Conservation (phyloP, 2,888 invertebrate species). For the Apodemia zela region DNA sequence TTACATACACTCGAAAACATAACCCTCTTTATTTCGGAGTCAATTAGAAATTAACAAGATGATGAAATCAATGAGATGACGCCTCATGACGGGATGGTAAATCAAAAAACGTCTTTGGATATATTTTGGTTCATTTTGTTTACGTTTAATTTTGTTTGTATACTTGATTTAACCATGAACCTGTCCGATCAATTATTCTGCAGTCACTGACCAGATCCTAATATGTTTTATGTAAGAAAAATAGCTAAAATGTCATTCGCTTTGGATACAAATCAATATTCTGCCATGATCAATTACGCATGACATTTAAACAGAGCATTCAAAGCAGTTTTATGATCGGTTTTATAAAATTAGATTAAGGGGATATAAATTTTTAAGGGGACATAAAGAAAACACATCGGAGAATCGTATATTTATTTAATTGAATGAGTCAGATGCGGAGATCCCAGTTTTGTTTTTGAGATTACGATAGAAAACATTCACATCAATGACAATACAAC, state of each 20-base stretch:
- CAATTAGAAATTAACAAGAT: too few species aligned
- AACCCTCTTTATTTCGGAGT: too few species aligned
- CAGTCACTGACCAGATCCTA: too few species aligned
- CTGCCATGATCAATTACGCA: neutral
- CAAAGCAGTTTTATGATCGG: neutral
- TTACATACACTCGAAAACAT: too few species aligned
- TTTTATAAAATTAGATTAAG: neutral
- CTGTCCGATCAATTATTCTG: too few species aligned
- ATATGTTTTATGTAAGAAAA: neutral
- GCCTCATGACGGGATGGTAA: too few species aligned
- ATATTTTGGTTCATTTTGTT: too few species aligned
- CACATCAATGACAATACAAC: conserved; percentile 17
- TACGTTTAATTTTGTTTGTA: too few species aligned
- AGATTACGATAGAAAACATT: neutral
- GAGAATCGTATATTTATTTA: conserved; percentile 18
- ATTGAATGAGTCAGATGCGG: conserved; percentile 22
- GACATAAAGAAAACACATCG: conserved; percentile 17
- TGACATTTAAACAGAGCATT: neutral
- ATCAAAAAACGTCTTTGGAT: too few species aligned
- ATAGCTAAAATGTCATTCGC: neutral
- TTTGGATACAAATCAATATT: neutral
- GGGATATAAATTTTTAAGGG: conserved; percentile 1
- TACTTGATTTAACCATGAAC: too few species aligned
- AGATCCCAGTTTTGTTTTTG: conserved; percentile 18
- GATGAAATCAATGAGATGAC: too few species aligned